Evolutionary conservation across 2,797 vertebrate species (phyloP), one percentile per base, ranked within the genome.

Genomic region (Prunella strophiata): DNA sequence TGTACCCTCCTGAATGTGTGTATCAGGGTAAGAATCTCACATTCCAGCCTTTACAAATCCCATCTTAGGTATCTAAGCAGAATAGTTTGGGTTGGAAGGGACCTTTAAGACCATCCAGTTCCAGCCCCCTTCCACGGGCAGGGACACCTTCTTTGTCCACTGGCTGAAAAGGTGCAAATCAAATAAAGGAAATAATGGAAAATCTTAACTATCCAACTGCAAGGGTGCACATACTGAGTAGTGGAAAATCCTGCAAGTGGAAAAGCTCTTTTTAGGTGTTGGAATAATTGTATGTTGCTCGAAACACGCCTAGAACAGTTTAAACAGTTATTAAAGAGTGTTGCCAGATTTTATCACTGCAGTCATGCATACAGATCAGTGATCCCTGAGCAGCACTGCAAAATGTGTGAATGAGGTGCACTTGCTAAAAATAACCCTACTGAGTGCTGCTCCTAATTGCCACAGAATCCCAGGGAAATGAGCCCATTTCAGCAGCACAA

Each of bases 171-270:
- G 45, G 76, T 91, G 58, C 32, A 47, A 92, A 91, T 58, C 22
- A 81, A 94, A 75, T 54, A 36, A 93, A 95, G 91, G 95, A 97
- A 98, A 98, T 98, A 96, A 97, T 97, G 98, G 98, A 98, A 98
- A 98, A 98, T 96, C 91, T 78, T 95, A 96, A 95, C 97, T 96
- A 15, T 65, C n/a, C 32, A 5, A 70, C 83, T 92, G 57, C 71
- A 80, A 68, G 96, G 95, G 66, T 97, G 98, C 98, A 96, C 97
- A 96, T 97, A 97, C 84, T 97, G 97, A 98, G 96, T 94, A 98
- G 97, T 85, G 97, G 98, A 98, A 98, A 99, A 98, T 98, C 95
- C 96, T 95, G 92, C 96, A 93, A 98, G 96, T 98, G 98, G 98
- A 98, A 98, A 98, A 98, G 96, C 96, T 97, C 76, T 83, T 88